Conservation (phyloP, 2,797 vertebrate genomes). For the Sebastolobus alascanus region DNA sequence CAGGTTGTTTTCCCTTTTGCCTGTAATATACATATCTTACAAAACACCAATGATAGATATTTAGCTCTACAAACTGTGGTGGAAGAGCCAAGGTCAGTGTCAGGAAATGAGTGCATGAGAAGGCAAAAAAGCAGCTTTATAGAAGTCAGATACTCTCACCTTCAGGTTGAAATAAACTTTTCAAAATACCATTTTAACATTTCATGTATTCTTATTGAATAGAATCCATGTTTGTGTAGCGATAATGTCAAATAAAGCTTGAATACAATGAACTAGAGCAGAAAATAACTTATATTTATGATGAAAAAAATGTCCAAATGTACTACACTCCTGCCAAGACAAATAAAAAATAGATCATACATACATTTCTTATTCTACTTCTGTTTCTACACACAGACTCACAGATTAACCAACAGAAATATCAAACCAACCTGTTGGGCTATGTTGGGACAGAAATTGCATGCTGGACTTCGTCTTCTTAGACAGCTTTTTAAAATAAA, state of each 20-base stretch:
- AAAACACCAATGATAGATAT: constrained; percentile 28
- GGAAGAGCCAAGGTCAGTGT: not conserved
- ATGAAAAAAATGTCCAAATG: not conserved
- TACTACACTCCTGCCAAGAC: not conserved
- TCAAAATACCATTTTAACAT: not conserved
- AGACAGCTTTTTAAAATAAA: constrained; percentile 23
- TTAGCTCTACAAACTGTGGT: not conserved
- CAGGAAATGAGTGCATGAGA: not conserved
- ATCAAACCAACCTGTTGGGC: constrained; percentile 70
- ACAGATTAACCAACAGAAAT: constrained; percentile 10
- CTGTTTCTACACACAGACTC: constrained; percentile 9
- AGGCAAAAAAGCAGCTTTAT: not conserved
- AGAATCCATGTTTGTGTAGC: not conserved
- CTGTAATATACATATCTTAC: constrained; percentile 34
- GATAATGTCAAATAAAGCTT: not conserved
- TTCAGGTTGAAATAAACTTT: not conserved
- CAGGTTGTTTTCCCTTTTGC: constrained; percentile 17
- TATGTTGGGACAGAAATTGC: constrained; percentile 49
- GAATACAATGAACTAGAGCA: not conserved
- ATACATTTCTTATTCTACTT: not conserved
- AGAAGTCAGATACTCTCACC: not conserved
- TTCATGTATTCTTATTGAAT: not conserved
- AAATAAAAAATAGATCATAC: not conserved
- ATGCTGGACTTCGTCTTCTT: constrained; percentile 63
- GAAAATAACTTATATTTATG: not conserved